A percentile compares a stretch with the other conserved stretches of the same genome.
phyloP scores from a whole-genome alignment of 35 echinoderm and acorn worm genomes.

The Ophiothrix spiculata region DNA sequence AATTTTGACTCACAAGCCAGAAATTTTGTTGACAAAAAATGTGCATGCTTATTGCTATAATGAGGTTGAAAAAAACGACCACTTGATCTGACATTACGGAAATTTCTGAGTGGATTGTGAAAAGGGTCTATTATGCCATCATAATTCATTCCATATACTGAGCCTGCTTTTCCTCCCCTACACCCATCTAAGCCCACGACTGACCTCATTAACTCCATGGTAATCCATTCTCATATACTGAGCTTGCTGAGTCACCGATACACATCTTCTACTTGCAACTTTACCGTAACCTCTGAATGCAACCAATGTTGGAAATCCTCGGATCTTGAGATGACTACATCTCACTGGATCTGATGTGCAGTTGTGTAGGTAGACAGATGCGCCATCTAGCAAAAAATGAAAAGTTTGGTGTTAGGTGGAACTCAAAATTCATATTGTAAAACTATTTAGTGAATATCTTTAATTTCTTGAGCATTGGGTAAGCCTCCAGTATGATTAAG shows the following conservation, averaged over 20 bases:
- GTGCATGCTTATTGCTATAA: no score
- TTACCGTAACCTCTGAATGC: conserved; percentile 68
- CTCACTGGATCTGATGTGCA: conserved; percentile 62
- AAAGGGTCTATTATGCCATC: background rate
- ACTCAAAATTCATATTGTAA: background rate
- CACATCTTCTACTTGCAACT: conserved; percentile 52
- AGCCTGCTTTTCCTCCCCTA: background rate
- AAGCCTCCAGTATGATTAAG: background rate
- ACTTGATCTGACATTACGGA: no score
- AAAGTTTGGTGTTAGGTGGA: background rate
- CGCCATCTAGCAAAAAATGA: conserved; percentile 67
- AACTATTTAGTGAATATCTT: no score
- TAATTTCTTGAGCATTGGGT: background rate
- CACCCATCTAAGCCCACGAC: background rate
- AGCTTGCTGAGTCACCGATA: conserved; percentile 18
- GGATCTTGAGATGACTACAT: conserved; percentile 53
- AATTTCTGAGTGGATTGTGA: no score
- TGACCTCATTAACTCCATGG: conserved; percentile 77
- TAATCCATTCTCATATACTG: conserved; percentile 87
- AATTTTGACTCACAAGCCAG: no score
- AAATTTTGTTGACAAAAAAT: no score
- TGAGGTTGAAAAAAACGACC: no score
- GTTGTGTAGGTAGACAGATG: conserved; percentile 70
- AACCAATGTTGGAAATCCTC: conserved; percentile 77
- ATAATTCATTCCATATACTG: background rate